Base-by-base conservation (phyloP, 1,140 invertebrate genomes). In the Medauroidea extradentata region DNA sequence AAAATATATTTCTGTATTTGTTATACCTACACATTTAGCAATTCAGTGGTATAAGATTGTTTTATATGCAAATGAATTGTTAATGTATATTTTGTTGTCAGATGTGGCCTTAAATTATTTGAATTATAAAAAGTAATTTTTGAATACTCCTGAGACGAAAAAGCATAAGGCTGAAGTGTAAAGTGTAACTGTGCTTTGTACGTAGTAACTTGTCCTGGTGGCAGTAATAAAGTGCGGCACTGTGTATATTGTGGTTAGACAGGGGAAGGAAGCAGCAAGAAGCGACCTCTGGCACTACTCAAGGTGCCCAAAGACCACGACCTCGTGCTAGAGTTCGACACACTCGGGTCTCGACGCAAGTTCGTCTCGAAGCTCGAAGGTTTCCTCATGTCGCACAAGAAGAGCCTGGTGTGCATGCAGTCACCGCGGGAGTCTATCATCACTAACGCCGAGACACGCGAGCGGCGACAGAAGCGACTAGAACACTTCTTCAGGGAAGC, bases 401-500 rank as follows among this genome's bases (percentile, higher is more conserved):
- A 94, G 68, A 85, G 84, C 53, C 74, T 94, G 34, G 85, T 87
- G 64, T 78, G 81, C 1, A 79, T 84, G 2, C 84, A 89, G 66
- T 78, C 80, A 0, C 80, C 82, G 63, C 81, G 92, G 50, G 94
- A 98, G 64, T 83, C 93, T 44, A 92, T 99, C 80, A 74, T 98
- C 48, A 86, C 90, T 18, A 90, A 94, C 68, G 96, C 96, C 9
- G 94, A 98, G 76, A 99, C 96, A 0, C 91, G 95, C 68, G 94
- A 98, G 69, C 83, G 97, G 46, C 76, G 97, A 24, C 94, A 99
- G 67, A 89, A 91, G 64, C 87, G 95, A 65, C 70, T 87, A 39
- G 85, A 88, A 61, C 81, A 98, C 76, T 99, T 99, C 80, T 99
- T 99, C 78, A 84, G 96, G 64, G 95, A 98, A 76, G 96, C 97